phyloP scores from a whole-genome alignment of 2,113 vertebrate genomes.

The Shinisaurus crocodilurus region DNA sequence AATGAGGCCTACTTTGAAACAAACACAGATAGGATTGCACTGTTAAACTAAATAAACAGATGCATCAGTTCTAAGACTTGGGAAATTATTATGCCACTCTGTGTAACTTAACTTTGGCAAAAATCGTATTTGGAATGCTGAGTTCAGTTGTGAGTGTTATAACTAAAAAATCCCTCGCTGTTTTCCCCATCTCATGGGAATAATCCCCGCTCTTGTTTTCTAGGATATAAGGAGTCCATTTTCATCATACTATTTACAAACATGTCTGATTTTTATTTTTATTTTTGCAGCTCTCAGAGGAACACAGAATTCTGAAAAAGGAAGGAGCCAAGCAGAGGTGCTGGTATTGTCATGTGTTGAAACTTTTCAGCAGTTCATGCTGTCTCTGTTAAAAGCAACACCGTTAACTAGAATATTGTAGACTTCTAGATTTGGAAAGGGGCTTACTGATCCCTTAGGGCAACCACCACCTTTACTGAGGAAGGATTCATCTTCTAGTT shows the following conservation, averaged over 20 bases:
- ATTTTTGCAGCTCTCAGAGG: neutral
- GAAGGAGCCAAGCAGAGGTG: neutral
- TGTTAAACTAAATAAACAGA: neutral
- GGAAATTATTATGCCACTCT: neutral
- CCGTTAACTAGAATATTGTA: neutral
- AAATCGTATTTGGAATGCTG: neutral
- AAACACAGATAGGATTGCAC: neutral
- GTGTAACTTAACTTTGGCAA: neutral
- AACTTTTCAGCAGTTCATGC: accelerated
- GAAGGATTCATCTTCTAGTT: neutral
- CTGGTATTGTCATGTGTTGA: neutral
- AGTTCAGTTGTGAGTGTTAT: neutral
- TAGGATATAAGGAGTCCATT: neutral
- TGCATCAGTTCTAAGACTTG: neutral
- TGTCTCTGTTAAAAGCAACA: neutral
- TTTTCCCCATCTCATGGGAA: neutral
- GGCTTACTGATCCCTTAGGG: neutral
- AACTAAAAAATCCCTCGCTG: neutral
- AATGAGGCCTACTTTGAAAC: neutral
- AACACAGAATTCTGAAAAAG: neutral
- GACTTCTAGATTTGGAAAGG: neutral
- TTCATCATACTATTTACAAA: neutral
- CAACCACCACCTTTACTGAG: neutral
- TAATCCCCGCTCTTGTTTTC: neutral
- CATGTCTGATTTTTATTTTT: neutral